Conservation (phyloP, 2,113 vertebrate genomes). For the Cyanoderma ruficeps region DNA sequence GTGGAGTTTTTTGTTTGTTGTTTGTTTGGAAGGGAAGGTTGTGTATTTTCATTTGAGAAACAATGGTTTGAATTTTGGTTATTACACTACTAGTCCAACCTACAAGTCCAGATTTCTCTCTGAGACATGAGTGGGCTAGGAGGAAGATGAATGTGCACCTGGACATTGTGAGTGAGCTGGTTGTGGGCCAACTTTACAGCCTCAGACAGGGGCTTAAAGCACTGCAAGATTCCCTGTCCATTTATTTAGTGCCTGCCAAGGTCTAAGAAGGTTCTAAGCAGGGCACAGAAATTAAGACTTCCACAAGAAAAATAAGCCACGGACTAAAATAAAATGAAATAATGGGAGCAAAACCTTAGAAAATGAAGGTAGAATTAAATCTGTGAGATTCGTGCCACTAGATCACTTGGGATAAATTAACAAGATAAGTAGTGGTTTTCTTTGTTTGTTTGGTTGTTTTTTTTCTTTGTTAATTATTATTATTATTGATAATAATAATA, state of each 20-base stretch:
- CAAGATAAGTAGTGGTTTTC: background rate
- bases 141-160: background rate
- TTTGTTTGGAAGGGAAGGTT: background rate
- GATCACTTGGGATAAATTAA: background rate
- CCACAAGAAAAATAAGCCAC: background rate
- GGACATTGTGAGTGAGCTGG: background rate
- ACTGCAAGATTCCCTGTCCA: background rate
- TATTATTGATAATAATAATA: too few species aligned
- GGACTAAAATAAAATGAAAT: background rate
- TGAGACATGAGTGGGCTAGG: background rate
- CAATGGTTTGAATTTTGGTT: background rate
- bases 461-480: too few species aligned
- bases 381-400: background rate
- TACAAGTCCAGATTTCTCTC: background rate
- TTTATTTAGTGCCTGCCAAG: background rate
- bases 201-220: background rate
- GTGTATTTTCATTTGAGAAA: background rate
- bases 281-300: background rate
- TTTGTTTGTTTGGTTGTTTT: too few species aligned
- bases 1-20: fast-evolving
- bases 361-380: background rate
- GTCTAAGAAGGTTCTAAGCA: background rate
- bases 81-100: background rate
- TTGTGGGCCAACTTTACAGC: background rate
- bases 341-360: background rate